Percentiles rank a stretch among this genome's conserved stretches.
Evolutionary conservation across 1,140 invertebrate species (phyloP).

Genomic region (Drosophila baimaii): DNA sequence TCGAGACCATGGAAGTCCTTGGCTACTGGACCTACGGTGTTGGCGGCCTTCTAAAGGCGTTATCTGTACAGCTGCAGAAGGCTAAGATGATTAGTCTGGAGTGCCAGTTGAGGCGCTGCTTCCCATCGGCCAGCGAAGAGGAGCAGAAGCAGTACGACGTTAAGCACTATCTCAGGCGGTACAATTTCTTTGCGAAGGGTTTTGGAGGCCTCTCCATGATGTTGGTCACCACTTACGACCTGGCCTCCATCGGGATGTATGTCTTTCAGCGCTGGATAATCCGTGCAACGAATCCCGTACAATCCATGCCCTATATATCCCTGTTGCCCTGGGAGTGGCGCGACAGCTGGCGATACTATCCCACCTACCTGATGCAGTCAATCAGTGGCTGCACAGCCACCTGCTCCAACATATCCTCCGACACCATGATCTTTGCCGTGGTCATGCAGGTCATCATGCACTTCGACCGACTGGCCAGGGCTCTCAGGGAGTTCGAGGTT

Average conservation of each 20-base stretch:
- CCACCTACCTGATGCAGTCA: conserved; percentile 42
- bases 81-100: conserved; percentile 33
- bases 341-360: conserved; percentile 36
- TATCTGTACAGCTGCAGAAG: conserved; percentile 41
- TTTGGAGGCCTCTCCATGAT: conserved; percentile 34
- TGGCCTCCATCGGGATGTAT: conserved; percentile 39
- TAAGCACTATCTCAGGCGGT: conserved; percentile 17
- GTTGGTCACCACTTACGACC: conserved; percentile 45
- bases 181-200: conserved; percentile 20
- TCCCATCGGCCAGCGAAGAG: conserved; percentile 19
- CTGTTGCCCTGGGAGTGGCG: conserved; percentile 55
- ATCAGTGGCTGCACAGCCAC: conserved; percentile 53
- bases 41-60: conserved; percentile 50
- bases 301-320: conserved; percentile 46
- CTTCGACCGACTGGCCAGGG: conserved; percentile 49
- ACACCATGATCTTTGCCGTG: conserved; percentile 57
- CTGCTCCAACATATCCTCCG: conserved; percentile 52
- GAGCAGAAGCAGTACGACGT: conserved; percentile 33
- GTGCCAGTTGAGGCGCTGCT: conserved; percentile 42
- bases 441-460: conserved; percentile 69
- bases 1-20: conserved; percentile 55
- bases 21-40: conserved; percentile 54
- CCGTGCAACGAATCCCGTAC: conserved; percentile 1
- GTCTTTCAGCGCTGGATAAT: conserved; percentile 16
- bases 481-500: conserved; percentile 19